Evolutionary conservation across 2,113 vertebrate species (phyloP).

Genomic region (Eubucco bourcierii): DNA sequence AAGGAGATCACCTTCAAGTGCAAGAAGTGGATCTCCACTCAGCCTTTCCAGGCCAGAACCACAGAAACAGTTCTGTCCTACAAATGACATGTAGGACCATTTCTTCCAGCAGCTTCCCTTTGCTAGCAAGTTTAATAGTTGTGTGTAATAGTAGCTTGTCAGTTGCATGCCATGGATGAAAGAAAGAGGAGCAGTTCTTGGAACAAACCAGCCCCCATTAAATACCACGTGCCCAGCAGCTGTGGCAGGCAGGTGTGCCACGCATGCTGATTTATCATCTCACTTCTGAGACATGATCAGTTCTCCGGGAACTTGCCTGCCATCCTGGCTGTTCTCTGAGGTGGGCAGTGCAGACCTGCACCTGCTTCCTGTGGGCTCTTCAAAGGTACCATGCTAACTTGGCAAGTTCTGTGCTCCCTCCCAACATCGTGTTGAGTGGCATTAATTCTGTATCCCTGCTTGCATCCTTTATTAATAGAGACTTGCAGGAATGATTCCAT

Average conservation of each 20-base stretch:
- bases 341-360: neutral
- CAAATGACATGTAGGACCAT: neutral
- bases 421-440: neutral
- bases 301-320: neutral
- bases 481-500: neutral
- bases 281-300: neutral
- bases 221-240: slow-evolving; percentile 26
- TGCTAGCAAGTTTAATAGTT: slow-evolving; percentile 4
- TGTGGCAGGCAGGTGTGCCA: neutral
- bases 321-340: neutral
- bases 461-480: neutral
- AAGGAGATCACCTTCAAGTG: neutral
- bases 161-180: neutral
- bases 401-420: neutral
- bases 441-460: neutral
- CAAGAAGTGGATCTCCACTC: slow-evolving; percentile 21
- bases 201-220: slow-evolving; percentile 44
- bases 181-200: slow-evolving; percentile 10
- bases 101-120: slow-evolving; percentile 5
- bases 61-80: neutral
- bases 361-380: neutral
- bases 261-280: neutral
- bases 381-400: neutral
- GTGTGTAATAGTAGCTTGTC: slow-evolving; percentile 42
- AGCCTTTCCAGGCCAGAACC: slow-evolving; percentile 7